Evolutionary conservation across 1,140 invertebrate species (phyloP), one percentile per base, ranked within the genome.

Genomic region (fruit fly (Drosophila melanogaster)): DNA sequence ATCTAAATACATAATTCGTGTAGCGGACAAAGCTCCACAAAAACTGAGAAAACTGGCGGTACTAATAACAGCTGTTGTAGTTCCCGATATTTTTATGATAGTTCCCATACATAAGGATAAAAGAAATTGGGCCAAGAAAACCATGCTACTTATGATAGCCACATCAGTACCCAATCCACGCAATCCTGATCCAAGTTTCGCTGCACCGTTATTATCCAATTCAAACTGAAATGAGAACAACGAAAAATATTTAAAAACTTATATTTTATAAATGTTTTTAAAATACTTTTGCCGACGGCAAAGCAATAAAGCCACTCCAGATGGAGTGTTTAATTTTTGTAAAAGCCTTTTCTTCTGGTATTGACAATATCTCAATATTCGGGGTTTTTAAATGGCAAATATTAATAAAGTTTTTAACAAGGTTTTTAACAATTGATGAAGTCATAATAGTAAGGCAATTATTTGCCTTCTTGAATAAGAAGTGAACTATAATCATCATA

Each of bases 141-240:
- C 98, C 96, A 98, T 98, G 77, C 96, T 97, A 74, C 97, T 97
- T 19, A 99, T 96, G 58, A 98, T 95, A 1, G 97, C 98, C 0
- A 99, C 95, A 90, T 99, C 98, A 0, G 98, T 99, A 2, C 98
- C 98, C 8, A 99, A 93, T 2, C 98, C 98, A 12, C 98, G 94
- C 1, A 96, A 93, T 69, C 94, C 94, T 33, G 85, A 92, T 35
- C 86, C 92, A 10, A 91, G 90, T 58, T 93, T 93, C 17, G 79
- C 92, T 86, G 92, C 93, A 43, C 92, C 95, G 53, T 92, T 93
- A 70, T 83, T 92, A 73, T 91, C 93, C 43, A 94, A 93, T 81
- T 95, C 95, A 93, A 96, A 96, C 96, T 96, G 81, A 55, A 83
- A 89, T 43, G 30, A 35, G 11, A 43, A 35, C 4, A 6, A 26